Evolutionary conservation across 2,113 vertebrate species (phyloP), one percentile per base, ranked within the genome.

Genomic region (Theristicus caerulescens): DNA sequence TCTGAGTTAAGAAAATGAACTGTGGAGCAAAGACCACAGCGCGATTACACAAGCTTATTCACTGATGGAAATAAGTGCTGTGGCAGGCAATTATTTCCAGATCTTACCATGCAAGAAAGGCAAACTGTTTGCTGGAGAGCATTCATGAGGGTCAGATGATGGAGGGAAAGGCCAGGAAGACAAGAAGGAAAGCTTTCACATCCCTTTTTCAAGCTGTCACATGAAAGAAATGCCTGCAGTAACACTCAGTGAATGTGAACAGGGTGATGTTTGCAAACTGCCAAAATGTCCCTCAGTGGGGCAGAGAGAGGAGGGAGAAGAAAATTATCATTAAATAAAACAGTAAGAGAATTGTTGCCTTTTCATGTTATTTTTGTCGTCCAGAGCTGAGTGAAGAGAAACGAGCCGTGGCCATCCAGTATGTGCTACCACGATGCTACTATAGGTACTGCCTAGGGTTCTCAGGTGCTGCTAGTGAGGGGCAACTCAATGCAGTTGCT

Each of bases 151-250:
- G 96, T 95, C 94, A 72, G 42, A 88, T 96, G 90, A 95, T 93
- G 80, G 96, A 86, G 77, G 64, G 40, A 94, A 92, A 95, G 88
- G 82, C 89, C 80, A 82, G 65, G 76, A 92, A 93, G 92, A 97
- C 89, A 95, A 96, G 94, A 93, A 93, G 89, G 92, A 84, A 81
- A 96, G 94, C 94, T 97, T 90, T 91, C 84, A 97, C 86, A 88
- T 95, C 49, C 61, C 81, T 94, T 97, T 97, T 96, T 95, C 92
- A 97, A 95, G 90, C 84, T 97, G 97, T 97, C 96, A 95, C 91
- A 93, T 96, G 95, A 97, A 97, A 97, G 86, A 92, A 93, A 89
- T 79, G 81, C 90, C 82, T 96, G 40, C 77, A 95, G 95, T 95
- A 95, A 97, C 92, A 87, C 83, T 92, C 88, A 85, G 51, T 76